A percentile compares a stretch with the other conserved stretches of the same genome.
Evolutionary conservation across 2,113 vertebrate genomes (phyloP).

Genomic region (Xenotilapia caudafasciata): DNA sequence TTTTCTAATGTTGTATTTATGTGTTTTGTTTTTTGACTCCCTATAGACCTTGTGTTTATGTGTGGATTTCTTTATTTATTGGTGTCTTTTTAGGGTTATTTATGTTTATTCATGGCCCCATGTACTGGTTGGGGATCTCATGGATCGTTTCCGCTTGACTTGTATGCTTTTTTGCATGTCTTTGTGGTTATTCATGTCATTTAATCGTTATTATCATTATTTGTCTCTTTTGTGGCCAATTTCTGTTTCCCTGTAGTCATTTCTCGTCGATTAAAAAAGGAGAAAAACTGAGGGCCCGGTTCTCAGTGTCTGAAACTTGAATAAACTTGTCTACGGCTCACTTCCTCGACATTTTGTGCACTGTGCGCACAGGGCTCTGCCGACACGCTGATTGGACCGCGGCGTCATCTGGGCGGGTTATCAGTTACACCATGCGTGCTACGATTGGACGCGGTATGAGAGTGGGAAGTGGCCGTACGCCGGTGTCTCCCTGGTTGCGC

Average conservation of each 20-base stretch:
- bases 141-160: neutral
- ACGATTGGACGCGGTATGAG: conserved; percentile 42
- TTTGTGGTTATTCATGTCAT: neutral
- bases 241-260: neutral
- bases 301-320: conserved; percentile 13
- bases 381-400: conserved; percentile 7
- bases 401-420: neutral
- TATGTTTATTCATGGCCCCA: neutral
- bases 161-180: neutral
- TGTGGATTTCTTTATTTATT: neutral
- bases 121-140: neutral
- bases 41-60: accelerated
- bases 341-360: conserved; percentile 68
- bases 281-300: neutral
- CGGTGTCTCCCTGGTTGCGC: conserved; percentile 68
- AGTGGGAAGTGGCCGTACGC: conserved; percentile 50
- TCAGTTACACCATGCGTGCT: neutral
- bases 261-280: neutral
- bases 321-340: conserved; percentile 25
- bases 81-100: neutral
- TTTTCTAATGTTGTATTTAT: neutral
- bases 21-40: neutral
- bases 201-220: neutral
- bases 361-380: neutral
- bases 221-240: neutral